Conservation (phyloP, 2,797 vertebrate species). For the Champsocephalus esox region DNA sequence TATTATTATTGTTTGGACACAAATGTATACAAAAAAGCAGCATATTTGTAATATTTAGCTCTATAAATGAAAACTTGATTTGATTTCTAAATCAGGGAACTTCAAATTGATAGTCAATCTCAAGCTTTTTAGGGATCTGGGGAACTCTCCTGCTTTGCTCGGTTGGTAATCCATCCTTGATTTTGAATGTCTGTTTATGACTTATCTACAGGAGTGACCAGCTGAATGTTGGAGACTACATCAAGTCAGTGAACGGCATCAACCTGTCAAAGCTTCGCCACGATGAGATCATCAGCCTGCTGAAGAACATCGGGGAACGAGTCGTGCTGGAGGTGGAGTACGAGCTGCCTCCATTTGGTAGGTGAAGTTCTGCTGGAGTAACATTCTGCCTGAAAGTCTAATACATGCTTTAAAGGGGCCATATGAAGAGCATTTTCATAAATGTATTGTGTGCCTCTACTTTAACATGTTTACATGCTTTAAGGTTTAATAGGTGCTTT, state of each 20-base stretch:
- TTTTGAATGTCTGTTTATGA: neutral
- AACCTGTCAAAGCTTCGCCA: constrained; percentile 95
- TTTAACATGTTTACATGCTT: no score
- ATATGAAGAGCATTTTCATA: neutral
- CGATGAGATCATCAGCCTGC: constrained; percentile 95
- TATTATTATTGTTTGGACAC: neutral
- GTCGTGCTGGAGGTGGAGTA: constrained; percentile 98
- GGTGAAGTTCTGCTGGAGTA: constrained; percentile 22
- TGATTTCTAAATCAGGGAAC: no score
- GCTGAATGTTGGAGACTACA: constrained; percentile 95
- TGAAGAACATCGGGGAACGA: constrained; percentile 96
- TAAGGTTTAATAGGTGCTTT: no score
- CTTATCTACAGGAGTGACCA: constrained; percentile 90
- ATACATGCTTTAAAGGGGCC: neutral
- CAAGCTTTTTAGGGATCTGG: neutral
- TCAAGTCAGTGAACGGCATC: constrained; percentile 97
- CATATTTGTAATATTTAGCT: no score
- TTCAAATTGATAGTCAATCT: neutral
- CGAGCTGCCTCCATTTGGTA: constrained; percentile 92
- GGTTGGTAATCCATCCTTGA: neutral
- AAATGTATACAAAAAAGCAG: neutral
- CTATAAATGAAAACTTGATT: no score
- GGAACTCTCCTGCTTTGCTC: neutral
- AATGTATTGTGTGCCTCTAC: no score
- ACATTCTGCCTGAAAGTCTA: neutral